Conservation (phyloP, 2,797 vertebrate species). For the Pangasius larnaudii region DNA sequence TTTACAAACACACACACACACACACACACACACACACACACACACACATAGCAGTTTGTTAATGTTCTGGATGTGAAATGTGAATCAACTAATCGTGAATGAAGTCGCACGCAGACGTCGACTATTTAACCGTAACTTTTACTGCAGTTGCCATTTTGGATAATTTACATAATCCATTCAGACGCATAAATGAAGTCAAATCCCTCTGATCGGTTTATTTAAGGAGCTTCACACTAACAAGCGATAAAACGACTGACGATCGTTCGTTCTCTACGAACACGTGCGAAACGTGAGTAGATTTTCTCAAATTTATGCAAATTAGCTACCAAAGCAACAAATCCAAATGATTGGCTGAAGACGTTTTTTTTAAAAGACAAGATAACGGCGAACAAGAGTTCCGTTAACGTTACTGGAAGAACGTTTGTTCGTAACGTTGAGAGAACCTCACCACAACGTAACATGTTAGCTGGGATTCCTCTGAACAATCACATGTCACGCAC, state of each 20-base stretch:
- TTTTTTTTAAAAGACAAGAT: too few relatives aligned
- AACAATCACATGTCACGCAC: background rate
- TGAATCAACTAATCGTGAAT: background rate
- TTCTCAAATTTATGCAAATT: background rate
- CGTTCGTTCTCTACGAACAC: background rate
- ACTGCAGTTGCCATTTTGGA: background rate
- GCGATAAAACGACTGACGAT: background rate
- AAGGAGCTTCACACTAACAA: background rate
- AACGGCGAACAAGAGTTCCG: too few relatives aligned
- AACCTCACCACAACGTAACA: too few relatives aligned
- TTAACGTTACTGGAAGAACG: too few relatives aligned
- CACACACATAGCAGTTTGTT: background rate
- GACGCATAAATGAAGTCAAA: background rate
- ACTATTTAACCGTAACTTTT: background rate
- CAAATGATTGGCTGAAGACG: background rate
- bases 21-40: background rate
- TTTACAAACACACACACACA: background rate
- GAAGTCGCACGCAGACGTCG: background rate
- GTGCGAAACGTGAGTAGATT: background rate
- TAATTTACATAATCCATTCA: background rate
- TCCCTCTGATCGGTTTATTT: background rate
- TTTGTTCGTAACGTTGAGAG: too few relatives aligned
- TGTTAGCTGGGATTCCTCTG: background rate
- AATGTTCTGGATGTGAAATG: background rate
- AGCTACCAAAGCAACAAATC: too few relatives aligned